Base-by-base conservation (phyloP, 2,797 vertebrate genomes). In the Pseudomugil tenellus region DNA sequence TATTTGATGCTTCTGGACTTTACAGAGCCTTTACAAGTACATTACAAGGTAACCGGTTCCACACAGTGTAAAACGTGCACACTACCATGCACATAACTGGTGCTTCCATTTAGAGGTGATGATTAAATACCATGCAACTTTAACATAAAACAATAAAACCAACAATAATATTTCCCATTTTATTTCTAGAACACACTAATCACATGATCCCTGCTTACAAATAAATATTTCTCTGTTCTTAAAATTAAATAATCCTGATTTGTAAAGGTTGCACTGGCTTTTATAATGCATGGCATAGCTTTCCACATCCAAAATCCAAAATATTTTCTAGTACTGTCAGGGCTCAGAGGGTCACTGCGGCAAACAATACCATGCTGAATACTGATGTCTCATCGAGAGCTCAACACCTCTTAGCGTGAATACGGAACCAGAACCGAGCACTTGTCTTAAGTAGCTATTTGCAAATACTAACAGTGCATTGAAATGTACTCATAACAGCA, bases 221-320 rank as follows among this genome's bases (percentile, higher is more conserved):
- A 90, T 89, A 88, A 82, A 90, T 86, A 77, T 26, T 41, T 51
- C 52, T 55, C n/a, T 43, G 41, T 43, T n/a, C 35, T 67, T 63
- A 43, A 58, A 46, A 34, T 77, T 84, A 86, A 83, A 88, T 85
- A 87, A 72, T 68, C 8, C 32, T 71, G 3, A 77, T 65, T 58
- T 70, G 28, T 61, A 66, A 76, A 68, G 7, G 31, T 48, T 59
- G 58, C 48, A 54, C 28, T 75, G 10, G 1, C 46, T 66, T 48
- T 28, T 49, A 6, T 65, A 35, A 68, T 25, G 53, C 41, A 26
- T 35, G 26, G 35, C 56, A 66, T 25, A 61, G 14, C 19, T 61
- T 63, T 55, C 21, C 53, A 70, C 31, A 52, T n/a, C n/a, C n/a
- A n/a, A n/a, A n/a, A n/a, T 62, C 41, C 12, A 41, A 58, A 58